Base-by-base conservation (phyloP, 1,140 invertebrate species). In the Eurosta solidaginis region DNA sequence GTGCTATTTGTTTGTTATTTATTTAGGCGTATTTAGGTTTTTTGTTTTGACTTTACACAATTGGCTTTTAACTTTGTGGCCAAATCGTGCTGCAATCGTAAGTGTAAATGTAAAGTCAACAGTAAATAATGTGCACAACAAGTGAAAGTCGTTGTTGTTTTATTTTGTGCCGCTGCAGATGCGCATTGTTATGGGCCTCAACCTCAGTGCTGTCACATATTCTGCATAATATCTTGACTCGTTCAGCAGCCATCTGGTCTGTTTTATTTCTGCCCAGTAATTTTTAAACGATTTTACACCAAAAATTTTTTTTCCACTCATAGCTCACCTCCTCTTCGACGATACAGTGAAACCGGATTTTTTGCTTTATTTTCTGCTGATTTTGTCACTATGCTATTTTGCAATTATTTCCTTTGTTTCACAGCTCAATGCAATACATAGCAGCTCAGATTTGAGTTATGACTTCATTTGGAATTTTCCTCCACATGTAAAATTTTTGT, bases 71-170 rank as follows among this genome's bases (percentile, higher is more conserved):
- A 40, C 59, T 68, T 68, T 68, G 59, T 68, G 59, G 10, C n/a
- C 36, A 36, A 68, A 68, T 68, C 59, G 36, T 33, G 59, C 59
- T 29, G 59, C 59, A 68, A 33, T 5, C 59, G n/a, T 33, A 54
- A n/a, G 4, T 10, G 59, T 20, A 40, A 68, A 68, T 33, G 33
- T 20, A 68, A 29, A 68, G 59, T 68, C 33, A 68, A 68, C 59
- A 68, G 33, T 68, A 68, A 68, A 68, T 68, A 68, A 68, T 68
- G 59, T 68, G 59, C 59, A 40, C 59, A 68, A 68, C 59, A 68
- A 68, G 59, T 68, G 59, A 68, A 68, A 68, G 59, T 68, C 59
- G 59, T 68, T 36, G 59, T 68, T 68, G 29, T 68, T 40, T 52
- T 36, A 7, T 36, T 68, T 49, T 49, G 12, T 49, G 9, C 3